A percentile compares a stretch with the other conserved stretches of the same genome.
Evolutionary conservation across 2,888 invertebrate genomes (phyloP).

Genomic region (Pammene fasciana): DNA sequence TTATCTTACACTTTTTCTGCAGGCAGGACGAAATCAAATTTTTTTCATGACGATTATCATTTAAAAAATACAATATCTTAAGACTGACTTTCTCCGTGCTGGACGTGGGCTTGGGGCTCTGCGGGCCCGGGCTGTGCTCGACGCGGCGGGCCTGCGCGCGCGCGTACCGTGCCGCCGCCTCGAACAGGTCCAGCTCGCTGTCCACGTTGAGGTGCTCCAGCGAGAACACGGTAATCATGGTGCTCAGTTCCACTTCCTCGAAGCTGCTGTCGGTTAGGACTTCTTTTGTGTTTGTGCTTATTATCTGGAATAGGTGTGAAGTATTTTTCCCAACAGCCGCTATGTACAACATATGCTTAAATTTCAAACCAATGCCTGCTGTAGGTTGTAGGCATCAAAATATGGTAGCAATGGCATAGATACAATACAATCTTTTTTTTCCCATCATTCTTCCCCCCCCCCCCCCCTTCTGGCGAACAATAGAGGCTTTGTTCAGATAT

Average conservation of each 20-base stretch:
- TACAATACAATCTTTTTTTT: too few relatives aligned
- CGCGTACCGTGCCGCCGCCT: slow-evolving; percentile 85
- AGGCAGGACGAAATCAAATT: too few relatives aligned
- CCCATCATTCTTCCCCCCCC: too few relatives aligned
- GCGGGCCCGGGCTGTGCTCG: slow-evolving; percentile 63
- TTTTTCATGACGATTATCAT: too few relatives aligned
- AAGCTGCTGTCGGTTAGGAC: slow-evolving; percentile 90
- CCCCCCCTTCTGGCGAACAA: too few relatives aligned
- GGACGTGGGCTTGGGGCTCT: slow-evolving; percentile 71
- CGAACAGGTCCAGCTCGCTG: slow-evolving; percentile 90
- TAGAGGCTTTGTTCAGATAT: too few relatives aligned
- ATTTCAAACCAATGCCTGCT: too few relatives aligned
- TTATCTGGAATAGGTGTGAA: slow-evolving; percentile 82
- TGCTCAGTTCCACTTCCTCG: slow-evolving; percentile 89
- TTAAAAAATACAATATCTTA: background rate
- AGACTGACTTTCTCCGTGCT: slow-evolving; percentile 52
- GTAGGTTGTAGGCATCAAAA: too few relatives aligned
- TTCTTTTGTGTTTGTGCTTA: slow-evolving; percentile 89
- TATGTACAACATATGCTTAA: too few relatives aligned
- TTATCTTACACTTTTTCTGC: too few relatives aligned
- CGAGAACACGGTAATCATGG: slow-evolving; percentile 89
- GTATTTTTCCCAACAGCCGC: too few relatives aligned
- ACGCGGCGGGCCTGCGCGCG: slow-evolving; percentile 68
- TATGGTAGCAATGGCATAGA: too few relatives aligned
- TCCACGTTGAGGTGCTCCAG: slow-evolving; percentile 88